phyloP scores from a whole-genome alignment of 2,797 vertebrate species.

The Halcyon chelicuti region DNA sequence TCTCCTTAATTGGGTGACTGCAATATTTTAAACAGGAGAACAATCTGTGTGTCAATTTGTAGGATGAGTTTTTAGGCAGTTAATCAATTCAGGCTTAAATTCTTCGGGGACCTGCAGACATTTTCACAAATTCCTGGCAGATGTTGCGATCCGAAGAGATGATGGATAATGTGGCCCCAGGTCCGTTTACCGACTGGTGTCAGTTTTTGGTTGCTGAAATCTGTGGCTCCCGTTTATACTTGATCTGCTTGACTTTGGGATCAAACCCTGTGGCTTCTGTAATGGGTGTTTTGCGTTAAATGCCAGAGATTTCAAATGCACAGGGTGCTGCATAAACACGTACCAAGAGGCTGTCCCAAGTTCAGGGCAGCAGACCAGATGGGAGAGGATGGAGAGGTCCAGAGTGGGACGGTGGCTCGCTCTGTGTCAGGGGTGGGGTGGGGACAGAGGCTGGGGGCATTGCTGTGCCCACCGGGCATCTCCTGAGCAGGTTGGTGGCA shows the following conservation, averaged over 20 bases:
- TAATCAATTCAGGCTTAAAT: conserved; percentile 45
- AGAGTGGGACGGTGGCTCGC: neutral
- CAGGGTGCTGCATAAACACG: neutral
- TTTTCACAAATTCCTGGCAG: conserved; percentile 51
- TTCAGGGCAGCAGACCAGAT: neutral
- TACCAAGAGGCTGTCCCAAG: neutral
- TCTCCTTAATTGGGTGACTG: neutral
- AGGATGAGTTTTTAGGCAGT: conserved; percentile 21
- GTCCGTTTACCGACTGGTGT: neutral
- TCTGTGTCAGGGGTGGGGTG: accelerated
- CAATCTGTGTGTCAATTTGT: neutral
- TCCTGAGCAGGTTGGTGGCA: neutral
- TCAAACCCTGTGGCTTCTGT: neutral
- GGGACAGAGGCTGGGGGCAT: neutral
- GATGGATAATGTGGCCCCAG: conserved; percentile 12
- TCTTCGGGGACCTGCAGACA: conserved; percentile 23
- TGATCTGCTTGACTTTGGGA: neutral
- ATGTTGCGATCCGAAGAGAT: conserved; percentile 7
- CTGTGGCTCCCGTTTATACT: neutral
- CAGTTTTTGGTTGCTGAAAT: conserved; percentile 23
- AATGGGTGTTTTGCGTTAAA: neutral
- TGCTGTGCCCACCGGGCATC: accelerated
- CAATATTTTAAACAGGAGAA: neutral
- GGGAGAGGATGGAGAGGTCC: neutral
- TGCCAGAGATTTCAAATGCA: neutral